Evolutionary conservation across 2,888 invertebrate species (phyloP).

Genomic region (Scrobipalpa costella): DNA sequence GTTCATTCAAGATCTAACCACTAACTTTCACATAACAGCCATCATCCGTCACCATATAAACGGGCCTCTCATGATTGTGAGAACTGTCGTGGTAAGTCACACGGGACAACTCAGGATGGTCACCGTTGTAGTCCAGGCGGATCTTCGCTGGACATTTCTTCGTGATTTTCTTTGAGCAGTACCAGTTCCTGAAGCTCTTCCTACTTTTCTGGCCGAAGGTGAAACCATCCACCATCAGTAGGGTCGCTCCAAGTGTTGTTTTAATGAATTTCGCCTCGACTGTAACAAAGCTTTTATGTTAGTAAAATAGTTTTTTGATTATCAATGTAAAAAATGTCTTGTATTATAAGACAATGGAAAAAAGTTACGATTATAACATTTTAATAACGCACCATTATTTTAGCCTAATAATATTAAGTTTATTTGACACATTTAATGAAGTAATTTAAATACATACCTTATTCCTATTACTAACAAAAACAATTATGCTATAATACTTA

Average conservation of each 20-base stretch:
- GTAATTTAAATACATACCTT: no score
- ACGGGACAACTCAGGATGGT: background rate
- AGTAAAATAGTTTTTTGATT: no score
- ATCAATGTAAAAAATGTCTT: no score
- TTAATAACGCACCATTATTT: no score
- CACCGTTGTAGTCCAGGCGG: background rate
- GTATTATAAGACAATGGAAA: no score
- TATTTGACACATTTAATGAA: no score
- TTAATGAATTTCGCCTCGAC: constrained; percentile 42
- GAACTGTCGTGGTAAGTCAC: constrained; percentile 4
- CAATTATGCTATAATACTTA: no score
- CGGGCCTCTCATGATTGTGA: constrained; percentile 26
- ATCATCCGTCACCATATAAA: constrained; percentile 6
- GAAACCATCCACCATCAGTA: constrained; percentile 38
- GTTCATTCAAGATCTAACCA: no score
- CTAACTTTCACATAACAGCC: constrained; percentile 8
- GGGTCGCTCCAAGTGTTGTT: constrained; percentile 36
- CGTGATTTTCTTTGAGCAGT: constrained; percentile 44
- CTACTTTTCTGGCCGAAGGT: constrained; percentile 29
- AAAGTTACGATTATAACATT: no score
- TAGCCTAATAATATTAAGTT: no score
- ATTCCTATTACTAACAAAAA: no score
- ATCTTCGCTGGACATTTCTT: constrained; percentile 49
- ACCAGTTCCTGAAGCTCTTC: constrained; percentile 36
- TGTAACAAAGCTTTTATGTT: background rate